A percentile compares a stretch with the other conserved stretches of the same genome.
phyloP scores from a whole-genome alignment of 1,140 invertebrate genomes.

The Lasaia peninsularis region DNA sequence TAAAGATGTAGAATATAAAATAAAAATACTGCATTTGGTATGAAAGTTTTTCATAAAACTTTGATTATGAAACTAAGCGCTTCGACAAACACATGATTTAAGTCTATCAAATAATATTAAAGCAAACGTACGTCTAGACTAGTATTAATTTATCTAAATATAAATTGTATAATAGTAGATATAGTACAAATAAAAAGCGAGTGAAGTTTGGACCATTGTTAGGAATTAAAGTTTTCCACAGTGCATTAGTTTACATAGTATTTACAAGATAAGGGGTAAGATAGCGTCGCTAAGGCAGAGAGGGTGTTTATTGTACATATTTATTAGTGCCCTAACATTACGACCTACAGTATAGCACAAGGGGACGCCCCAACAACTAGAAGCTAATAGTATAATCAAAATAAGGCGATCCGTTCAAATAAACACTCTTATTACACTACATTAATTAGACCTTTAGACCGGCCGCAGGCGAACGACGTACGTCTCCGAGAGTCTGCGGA shows the following conservation, averaged over 20 bases:
- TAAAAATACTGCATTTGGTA: constrained; percentile 77
- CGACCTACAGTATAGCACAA: not conserved
- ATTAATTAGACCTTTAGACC: not conserved
- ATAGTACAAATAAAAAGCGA: constrained; percentile 75
- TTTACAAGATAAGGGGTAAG: constrained; percentile 66
- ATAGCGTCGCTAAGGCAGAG: constrained; percentile 72
- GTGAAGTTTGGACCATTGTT: constrained; percentile 75
- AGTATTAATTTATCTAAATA: constrained; percentile 73
- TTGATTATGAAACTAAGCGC: constrained; percentile 75
- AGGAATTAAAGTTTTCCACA: constrained; percentile 74
- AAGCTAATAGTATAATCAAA: constrained; percentile 50
- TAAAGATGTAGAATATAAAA: constrained; percentile 76
- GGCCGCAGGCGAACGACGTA: not conserved
- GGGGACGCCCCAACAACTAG: constrained; percentile 2
- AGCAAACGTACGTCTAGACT: constrained; percentile 66
- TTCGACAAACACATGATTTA: constrained; percentile 69
- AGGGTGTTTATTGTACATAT: constrained; percentile 71
- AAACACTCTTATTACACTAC: constrained; percentile 11
- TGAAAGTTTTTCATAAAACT: constrained; percentile 68
- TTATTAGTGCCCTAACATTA: constrained; percentile 47
- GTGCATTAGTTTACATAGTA: constrained; percentile 69
- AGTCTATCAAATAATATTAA: constrained; percentile 71
- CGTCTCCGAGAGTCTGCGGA: not conserved
- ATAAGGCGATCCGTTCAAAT: constrained; percentile 45
- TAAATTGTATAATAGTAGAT: constrained; percentile 65